phyloP scores from a whole-genome alignment of 2,797 vertebrate species.

The Poliocrania exsul region DNA sequence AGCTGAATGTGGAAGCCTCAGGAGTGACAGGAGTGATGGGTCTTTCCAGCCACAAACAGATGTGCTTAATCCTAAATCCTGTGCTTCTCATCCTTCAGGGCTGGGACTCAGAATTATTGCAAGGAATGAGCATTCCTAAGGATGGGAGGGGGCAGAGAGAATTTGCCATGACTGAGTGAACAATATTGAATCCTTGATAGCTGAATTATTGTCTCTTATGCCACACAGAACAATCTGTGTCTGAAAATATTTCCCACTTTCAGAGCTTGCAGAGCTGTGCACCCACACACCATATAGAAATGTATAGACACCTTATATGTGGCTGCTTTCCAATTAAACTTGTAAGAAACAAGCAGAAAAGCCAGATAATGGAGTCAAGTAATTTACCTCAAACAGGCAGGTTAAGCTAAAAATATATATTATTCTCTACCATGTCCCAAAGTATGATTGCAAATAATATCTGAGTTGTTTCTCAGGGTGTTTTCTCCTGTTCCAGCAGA shows the following conservation, averaged over 20 bases:
- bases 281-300: accelerated
- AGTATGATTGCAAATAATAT: not conserved
- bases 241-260: not conserved
- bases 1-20: not conserved
- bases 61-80: not conserved
- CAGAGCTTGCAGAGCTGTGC: not conserved
- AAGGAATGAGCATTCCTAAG: not conserved
- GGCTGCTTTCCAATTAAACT: not conserved
- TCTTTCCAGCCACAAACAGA: not conserved
- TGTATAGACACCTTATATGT: accelerated
- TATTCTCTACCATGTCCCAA: not conserved
- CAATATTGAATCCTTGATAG: not conserved
- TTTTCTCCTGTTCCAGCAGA: not conserved
- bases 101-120: not conserved
- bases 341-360: not conserved
- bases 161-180: not conserved
- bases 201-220: not conserved
- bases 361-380: not conserved
- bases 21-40: not conserved
- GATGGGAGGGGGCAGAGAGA: not conserved
- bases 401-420: not conserved
- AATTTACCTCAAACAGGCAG: not conserved
- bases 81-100: not conserved
- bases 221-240: not conserved
- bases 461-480: not conserved